These are phyloP conservation scores for Tokudaia tokunoshimensis DNA, from an alignment of 2,797 vertebrate genomes.

Conservation along the genomic window DNA sequence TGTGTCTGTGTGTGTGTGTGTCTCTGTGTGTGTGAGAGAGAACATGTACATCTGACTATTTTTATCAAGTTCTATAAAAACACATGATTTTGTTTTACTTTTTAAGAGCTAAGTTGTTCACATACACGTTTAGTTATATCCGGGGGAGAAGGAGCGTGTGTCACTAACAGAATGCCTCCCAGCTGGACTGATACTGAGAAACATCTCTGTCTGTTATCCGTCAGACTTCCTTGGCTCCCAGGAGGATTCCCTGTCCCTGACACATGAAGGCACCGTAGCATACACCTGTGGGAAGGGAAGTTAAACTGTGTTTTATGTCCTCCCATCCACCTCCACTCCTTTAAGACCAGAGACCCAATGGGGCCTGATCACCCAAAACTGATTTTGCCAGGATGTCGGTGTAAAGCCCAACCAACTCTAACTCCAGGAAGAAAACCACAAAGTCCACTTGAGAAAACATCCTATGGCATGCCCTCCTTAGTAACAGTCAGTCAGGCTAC, in stretches of 20 bases:
- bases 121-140: neutral
- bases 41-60: neutral
- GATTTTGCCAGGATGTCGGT: neutral
- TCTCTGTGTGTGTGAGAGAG: neutral
- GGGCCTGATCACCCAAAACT: neutral
- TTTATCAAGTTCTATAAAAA: neutral
- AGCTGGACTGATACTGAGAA: neutral
- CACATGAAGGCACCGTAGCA: neutral
- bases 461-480: neutral
- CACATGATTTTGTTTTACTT: neutral
- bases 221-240: neutral
- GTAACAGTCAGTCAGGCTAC: neutral
- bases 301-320: neutral
- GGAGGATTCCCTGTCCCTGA: neutral
- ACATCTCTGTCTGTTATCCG: neutral
- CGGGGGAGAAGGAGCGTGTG: neutral
- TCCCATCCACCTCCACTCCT: neutral
- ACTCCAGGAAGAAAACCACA: neutral
- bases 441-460: neutral
- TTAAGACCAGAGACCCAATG: neutral
- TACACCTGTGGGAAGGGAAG: neutral
- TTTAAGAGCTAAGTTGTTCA: neutral
- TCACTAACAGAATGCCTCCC: neutral
- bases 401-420: neutral
- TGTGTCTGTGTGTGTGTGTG: neutral